Evolutionary conservation across 1,140 invertebrate species (phyloP), one percentile per base, ranked within the genome.

Genomic region (Nephila pilipes): DNA sequence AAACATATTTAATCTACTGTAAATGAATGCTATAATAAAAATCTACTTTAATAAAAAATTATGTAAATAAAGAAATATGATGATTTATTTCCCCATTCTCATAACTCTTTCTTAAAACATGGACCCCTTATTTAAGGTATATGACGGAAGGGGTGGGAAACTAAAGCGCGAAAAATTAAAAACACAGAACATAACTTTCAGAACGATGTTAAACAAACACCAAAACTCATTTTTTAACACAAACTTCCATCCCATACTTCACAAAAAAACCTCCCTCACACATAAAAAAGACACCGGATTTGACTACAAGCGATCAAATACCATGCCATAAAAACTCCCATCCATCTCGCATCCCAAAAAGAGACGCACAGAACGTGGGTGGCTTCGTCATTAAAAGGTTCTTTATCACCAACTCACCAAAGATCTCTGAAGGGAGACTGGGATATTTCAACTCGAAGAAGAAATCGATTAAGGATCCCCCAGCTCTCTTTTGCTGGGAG

Each of bases 381-480:
- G 69, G 65, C 65, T 32, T 46, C 69, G 69, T 75, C 69, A 75
- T 75, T 75, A 75, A 75, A 75, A 18, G 69, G 69, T 32, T 36
- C 69, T 75, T 75, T 75, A 75, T 75, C 69, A 36, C 69, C 69
- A 18, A 60, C 58, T 22, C 58, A 20, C 16, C 16, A 18, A 60
- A 22, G 58, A 18, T 22, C 58, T 60, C 5, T 22, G 2, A 18
- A 60, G 22, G 58, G 29, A 32, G 32, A 6, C 69, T 75, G 69
- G 69, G 29, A 75, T 75, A 75, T 36, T 75, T 75, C 69, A 75
- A 32, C 69, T 60, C 16, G 58, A 18, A 18, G 58, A 60, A 60
- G 58, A 60, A 32, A 75, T 75, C 69, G 69, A 75, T 75, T 75
- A 75, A 75, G 25, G 16, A 29, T 32, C 25, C 65, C 25, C 65